Base-by-base conservation (phyloP, 2,113 vertebrate species). In the Turdus rufiventris region DNA sequence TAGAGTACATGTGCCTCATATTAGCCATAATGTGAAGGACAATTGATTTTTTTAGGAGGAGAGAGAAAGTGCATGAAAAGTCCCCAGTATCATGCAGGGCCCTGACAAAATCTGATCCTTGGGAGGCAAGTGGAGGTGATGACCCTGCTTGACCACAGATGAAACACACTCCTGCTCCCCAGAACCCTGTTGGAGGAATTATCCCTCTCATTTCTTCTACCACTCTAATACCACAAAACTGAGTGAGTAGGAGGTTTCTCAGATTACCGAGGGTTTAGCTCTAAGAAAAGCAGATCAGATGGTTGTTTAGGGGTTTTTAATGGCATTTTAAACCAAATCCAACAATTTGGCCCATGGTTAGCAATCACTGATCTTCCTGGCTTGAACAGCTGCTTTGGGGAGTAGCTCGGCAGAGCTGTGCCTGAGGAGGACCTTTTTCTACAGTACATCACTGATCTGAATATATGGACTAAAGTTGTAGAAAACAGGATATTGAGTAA, bases 1-100 rank as follows among this genome's bases (percentile, higher is more conserved):
- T 19, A 42, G 48, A 57, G 26, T 6, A 12, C 34, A 13, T 1
- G 6, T 51, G 57, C 40, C 34, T 71, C 3, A 0, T 40, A 16
- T 36, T 28, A 57, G n/a, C 28, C 33, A 8, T 29, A 26, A 70
- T 33, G 33, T 23, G 31, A 77, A n/a, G 4, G 6, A 58, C 18
- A 60, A 6, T 5, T 33, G 5, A 36, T 31, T 38, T 81, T 28
- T 31, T 84, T 36, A 48, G 36, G 38, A 29, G n/a, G 29, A 56
- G 23, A 38, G 6, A 72, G 53, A 51, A 83, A 53, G 23, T 28
- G 24, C 23, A 33, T 8, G 18, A 84, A 88, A 79, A 80, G 40
- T 47, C 28, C 57, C 29, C 23, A 34, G n/a, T 34, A 47, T 19
- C 12, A 5, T 14, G 50, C n/a, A 48, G 19, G 16, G 19, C 34